Evolutionary conservation across 2,797 vertebrate species (phyloP).

Genomic region (Sparus aurata): DNA sequence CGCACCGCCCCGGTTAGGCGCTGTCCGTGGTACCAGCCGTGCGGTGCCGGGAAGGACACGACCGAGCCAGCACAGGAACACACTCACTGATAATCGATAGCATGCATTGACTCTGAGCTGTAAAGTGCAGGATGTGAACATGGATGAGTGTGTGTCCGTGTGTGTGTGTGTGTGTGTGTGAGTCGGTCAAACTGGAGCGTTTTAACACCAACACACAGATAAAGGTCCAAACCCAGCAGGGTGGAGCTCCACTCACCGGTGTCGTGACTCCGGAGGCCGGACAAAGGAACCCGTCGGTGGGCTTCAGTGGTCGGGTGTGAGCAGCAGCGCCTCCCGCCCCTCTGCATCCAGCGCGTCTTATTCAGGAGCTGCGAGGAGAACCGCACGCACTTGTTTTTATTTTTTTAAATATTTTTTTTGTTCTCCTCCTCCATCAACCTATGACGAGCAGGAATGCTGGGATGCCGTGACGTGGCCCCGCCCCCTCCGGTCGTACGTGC

Average conservation of each 20-base stretch:
- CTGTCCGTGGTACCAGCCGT: constrained; percentile 68
- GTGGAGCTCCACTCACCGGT: constrained; percentile 41
- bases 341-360: constrained; percentile 1
- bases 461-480: constrained; percentile 28
- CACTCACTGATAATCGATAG: fast-evolving
- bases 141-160: fast-evolving
- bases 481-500: constrained; percentile 44
- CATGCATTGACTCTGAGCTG: fast-evolving
- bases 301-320: constrained; percentile 6
- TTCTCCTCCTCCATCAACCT: constrained; percentile 31
- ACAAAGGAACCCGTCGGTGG: not conserved
- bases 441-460: constrained; percentile 31
- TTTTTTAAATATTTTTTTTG: constrained; percentile 4
- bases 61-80: not conserved
- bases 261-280: constrained; percentile 45
- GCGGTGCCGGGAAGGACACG: constrained; percentile 22
- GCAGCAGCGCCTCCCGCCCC: constrained; percentile 24
- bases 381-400: constrained; percentile 59
- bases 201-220: not conserved
- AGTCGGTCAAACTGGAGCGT: constrained; percentile 5
- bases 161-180: not conserved
- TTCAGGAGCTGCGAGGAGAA: constrained; percentile 52
- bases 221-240: not conserved
- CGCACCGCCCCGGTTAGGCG: constrained; percentile 40
- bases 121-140: not conserved